Evolutionary conservation across 2,888 invertebrate species (phyloP).

Genomic region (Nasonovia ribisnigri): DNA sequence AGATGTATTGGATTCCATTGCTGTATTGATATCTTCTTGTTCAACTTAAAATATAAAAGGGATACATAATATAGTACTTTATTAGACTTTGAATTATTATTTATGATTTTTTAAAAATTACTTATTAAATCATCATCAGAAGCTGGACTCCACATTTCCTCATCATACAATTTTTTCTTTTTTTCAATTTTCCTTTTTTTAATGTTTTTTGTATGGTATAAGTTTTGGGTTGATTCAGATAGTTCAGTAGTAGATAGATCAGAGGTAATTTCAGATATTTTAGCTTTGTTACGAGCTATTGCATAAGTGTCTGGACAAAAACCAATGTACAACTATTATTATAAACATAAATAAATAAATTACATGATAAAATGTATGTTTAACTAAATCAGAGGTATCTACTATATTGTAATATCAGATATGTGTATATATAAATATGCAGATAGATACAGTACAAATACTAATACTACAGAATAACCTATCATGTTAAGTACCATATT

Average conservation of each 20-base stretch:
- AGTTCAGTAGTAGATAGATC: conserved; percentile 1
- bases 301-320: background rate
- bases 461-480: background rate
- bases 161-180: background rate
- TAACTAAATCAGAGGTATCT: no score
- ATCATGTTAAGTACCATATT: background rate
- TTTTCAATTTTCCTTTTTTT: conserved; percentile 28
- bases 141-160: background rate
- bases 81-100: background rate
- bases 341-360: background rate
- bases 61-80: background rate
- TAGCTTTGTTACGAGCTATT: background rate
- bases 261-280: background rate
- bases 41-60: conserved; percentile 31
- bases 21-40: background rate
- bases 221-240: background rate
- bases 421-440: conserved; percentile 9
- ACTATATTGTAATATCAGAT: background rate
- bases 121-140: conserved; percentile 5
- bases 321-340: background rate
- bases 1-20: background rate
- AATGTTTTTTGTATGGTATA: background rate
- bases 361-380: no score
- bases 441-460: background rate
- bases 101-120: background rate